These are phyloP conservation scores for Adela reaumurella DNA, from an alignment of 2,888 invertebrate genomes.

Conservation along the genomic window DNA sequence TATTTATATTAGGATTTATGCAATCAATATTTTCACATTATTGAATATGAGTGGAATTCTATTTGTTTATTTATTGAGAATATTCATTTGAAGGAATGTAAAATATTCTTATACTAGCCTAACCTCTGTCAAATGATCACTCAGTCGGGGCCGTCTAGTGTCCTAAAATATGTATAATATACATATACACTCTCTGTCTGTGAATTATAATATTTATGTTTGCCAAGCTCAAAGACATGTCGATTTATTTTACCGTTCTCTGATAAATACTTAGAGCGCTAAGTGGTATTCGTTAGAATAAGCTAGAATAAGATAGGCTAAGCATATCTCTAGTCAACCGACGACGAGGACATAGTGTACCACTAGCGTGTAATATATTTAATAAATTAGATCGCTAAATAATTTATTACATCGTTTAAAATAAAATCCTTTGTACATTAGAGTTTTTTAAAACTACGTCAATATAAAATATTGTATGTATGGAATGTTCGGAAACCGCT, in stretches of 20 bases:
- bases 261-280: neutral
- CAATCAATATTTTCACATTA: no score
- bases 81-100: no score
- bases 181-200: no score
- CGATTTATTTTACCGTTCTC: neutral
- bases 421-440: neutral
- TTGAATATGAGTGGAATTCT: no score
- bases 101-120: no score
- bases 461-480: neutral
- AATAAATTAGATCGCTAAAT: neutral
- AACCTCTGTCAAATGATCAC: no score
- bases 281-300: neutral
- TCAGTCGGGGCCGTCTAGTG: no score
- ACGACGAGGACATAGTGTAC: constrained; percentile 44
- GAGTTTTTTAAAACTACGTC: neutral
- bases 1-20: no score
- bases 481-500: neutral
- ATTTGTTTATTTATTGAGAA: no score
- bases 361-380: constrained; percentile 37
- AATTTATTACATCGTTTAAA: neutral
- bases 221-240: neutral
- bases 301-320: neutral
- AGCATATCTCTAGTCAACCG: constrained; percentile 50
- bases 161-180: no score
- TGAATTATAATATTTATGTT: neutral